Conservation (phyloP, 2,113 vertebrate species). For the Phylloscopus trochilus region DNA sequence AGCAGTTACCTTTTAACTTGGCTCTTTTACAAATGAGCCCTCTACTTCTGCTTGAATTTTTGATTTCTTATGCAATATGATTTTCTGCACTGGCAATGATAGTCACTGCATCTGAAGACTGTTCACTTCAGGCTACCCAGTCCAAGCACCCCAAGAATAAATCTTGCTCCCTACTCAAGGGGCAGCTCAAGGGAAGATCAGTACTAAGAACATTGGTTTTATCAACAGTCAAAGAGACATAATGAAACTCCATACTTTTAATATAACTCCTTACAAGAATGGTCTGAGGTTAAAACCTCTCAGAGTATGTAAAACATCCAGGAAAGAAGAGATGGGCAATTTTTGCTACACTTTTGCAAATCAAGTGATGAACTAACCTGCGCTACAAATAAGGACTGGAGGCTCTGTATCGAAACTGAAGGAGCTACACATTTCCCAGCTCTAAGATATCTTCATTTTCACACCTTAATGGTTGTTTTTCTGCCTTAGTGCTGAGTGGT, state of each 20-base stretch:
- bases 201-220: background rate
- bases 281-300: background rate
- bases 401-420: background rate
- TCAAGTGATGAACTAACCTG: background rate
- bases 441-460: background rate
- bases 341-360: background rate
- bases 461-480: background rate
- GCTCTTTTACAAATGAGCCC: background rate
- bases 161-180: background rate
- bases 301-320: background rate
- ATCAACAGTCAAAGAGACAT: background rate
- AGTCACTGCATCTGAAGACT: background rate
- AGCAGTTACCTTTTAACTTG: conserved; percentile 43
- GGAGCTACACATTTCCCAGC: background rate
- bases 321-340: background rate
- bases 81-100: background rate
- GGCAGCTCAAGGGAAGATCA: background rate
- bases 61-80: background rate
- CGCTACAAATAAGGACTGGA: background rate
- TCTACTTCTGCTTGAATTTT: background rate
- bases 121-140: background rate
- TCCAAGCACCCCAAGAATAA: background rate
- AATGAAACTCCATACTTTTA: background rate
- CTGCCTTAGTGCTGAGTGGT: background rate
- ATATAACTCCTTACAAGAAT: background rate